Evolutionary conservation across 2,113 vertebrate genomes (phyloP).

Genomic region (Tamias sibiricus): DNA sequence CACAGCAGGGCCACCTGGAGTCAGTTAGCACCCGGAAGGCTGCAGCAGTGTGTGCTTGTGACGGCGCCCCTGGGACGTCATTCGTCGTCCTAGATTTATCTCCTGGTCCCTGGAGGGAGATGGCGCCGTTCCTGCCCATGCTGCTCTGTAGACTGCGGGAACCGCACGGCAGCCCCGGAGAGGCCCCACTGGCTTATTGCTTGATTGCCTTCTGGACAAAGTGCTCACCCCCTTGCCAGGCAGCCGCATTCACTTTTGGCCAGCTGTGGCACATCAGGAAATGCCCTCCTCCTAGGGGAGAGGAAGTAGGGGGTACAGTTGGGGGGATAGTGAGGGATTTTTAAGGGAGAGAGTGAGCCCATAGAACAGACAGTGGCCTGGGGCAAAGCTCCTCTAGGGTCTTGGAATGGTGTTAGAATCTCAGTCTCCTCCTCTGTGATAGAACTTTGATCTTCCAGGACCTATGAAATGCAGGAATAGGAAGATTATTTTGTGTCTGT

Average conservation of each 20-base stretch:
- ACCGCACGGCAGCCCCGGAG: background rate
- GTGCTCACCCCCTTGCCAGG: background rate
- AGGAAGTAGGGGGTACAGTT: too few relatives aligned
- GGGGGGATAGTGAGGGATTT: too few relatives aligned
- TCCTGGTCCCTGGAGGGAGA: background rate
- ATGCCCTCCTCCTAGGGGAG: too few relatives aligned
- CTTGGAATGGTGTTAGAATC: too few relatives aligned
- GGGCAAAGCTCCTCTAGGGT: too few relatives aligned
- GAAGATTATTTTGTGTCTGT: too few relatives aligned
- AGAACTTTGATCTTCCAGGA: too few relatives aligned
- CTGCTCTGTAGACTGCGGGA: background rate
- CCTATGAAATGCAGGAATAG: too few relatives aligned
- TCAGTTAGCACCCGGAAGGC: background rate
- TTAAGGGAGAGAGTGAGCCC: too few relatives aligned
- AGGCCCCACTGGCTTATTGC: background rate
- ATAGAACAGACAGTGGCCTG: too few relatives aligned
- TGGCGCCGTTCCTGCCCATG: fast-evolving
- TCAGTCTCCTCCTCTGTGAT: too few relatives aligned
- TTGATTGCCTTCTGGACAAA: background rate
- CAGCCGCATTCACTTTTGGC: background rate
- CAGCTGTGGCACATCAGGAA: background rate
- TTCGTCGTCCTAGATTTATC: background rate
- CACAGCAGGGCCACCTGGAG: slow-evolving; percentile 9
- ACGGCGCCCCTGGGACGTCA: background rate
- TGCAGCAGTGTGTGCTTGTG: fast-evolving